phyloP scores from a whole-genome alignment of 2,888 invertebrate species.

The Limnephilus rhombicus region DNA sequence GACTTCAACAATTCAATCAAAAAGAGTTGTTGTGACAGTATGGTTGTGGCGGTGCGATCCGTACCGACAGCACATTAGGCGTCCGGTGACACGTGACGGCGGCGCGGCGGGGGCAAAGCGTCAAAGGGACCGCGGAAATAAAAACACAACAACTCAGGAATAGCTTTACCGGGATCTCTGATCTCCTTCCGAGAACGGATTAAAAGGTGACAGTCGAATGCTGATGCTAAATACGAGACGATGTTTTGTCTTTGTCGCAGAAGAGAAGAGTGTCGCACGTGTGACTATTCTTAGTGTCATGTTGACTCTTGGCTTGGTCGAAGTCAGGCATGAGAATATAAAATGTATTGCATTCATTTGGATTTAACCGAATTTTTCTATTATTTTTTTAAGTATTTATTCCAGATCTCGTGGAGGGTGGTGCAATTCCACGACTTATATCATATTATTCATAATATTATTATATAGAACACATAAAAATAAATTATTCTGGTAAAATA shows the following conservation, averaged over 20 bases:
- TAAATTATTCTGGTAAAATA: no score
- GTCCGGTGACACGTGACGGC: conserved; percentile 59
- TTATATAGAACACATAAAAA: no score
- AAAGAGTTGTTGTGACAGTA: conserved; percentile 39
- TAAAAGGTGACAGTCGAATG: conserved; percentile 50
- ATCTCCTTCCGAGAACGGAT: conserved; percentile 44
- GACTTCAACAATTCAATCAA: conserved; percentile 8
- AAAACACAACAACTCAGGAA: conserved; percentile 52
- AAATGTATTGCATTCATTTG: background rate
- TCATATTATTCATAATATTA: no score
- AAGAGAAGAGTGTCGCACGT: background rate
- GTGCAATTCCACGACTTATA: no score
- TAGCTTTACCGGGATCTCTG: conserved; percentile 28
- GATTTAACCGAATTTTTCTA: background rate
- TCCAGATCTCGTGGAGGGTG: no score
- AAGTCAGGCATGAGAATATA: background rate
- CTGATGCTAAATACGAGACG: background rate
- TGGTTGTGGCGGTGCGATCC: conserved; percentile 8
- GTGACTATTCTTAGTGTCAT: background rate
- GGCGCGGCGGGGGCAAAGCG: conserved; percentile 34
- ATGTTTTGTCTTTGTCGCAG: background rate
- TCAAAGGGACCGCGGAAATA: conserved; percentile 57
- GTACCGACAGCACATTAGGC: conserved; percentile 53
- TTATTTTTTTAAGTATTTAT: no score
- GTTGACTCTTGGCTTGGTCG: background rate